phyloP scores from a whole-genome alignment of 2,113 vertebrate genomes.

The Strix uralensis region DNA sequence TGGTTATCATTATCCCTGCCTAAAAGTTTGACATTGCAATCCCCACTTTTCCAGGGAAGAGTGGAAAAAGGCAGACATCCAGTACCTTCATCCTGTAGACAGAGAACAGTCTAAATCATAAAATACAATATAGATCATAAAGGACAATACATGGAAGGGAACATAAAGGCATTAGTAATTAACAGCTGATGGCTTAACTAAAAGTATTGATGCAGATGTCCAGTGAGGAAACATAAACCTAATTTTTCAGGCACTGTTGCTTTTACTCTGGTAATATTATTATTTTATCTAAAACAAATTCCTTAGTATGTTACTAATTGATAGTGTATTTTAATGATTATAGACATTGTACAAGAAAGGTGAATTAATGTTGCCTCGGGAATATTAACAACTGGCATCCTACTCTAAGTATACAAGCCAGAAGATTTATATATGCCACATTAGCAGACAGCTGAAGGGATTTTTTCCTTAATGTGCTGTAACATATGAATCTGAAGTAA shows the following conservation, averaged over 20 bases:
- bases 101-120: not conserved
- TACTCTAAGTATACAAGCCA: not conserved
- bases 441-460: not conserved
- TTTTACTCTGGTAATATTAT: not conserved
- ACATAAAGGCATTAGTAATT: not conserved
- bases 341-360: not conserved
- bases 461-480: not conserved
- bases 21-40: not conserved
- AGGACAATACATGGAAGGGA: not conserved
- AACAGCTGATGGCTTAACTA: not conserved
- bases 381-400: not conserved
- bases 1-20: rapidly evolving
- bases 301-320: not conserved
- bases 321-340: not conserved
- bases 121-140: not conserved
- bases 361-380: not conserved
- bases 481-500: not conserved
- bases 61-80: not conserved
- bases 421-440: not conserved
- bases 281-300: not conserved
- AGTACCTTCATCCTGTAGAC: not conserved
- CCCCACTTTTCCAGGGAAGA: not conserved
- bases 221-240: not conserved
- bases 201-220: not conserved
- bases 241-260: not conserved